Conservation (phyloP, 2,888 invertebrate species). For the Keiferia lycopersicella region DNA sequence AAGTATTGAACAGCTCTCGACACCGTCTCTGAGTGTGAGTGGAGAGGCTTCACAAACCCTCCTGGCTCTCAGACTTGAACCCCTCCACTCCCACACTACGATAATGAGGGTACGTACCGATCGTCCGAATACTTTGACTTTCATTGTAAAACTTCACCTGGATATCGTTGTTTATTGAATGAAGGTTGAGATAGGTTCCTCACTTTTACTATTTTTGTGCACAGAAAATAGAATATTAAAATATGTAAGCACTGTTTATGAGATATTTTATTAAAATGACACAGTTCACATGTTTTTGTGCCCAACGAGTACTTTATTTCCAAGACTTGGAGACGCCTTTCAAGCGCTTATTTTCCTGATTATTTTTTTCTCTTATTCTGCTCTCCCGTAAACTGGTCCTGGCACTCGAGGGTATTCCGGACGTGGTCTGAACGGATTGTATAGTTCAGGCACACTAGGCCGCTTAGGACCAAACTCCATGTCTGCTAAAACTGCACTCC, state of each 20-base stretch:
- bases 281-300: no score
- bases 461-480: neutral
- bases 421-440: conserved; percentile 6
- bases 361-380: neutral
- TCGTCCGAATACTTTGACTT: neutral
- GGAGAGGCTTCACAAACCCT: neutral
- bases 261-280: no score
- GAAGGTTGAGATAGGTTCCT: neutral
- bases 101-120: neutral
- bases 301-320: no score
- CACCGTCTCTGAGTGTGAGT: neutral
- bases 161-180: no score
- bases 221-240: no score
- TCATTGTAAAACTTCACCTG: no score
- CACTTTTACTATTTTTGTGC: no score
- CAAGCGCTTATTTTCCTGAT: neutral
- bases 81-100: conserved; percentile 8
- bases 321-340: no score
- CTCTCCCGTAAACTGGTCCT: neutral
- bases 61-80: neutral
- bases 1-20: conserved; percentile 8
- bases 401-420: conserved; percentile 2
- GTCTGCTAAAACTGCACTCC: neutral
- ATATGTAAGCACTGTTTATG: no score
- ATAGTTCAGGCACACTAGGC: neutral